A percentile compares a stretch with the other conserved stretches of the same genome.
Conservation (phyloP, 1,140 invertebrate genomes). For the Pissodes strobi region DNA sequence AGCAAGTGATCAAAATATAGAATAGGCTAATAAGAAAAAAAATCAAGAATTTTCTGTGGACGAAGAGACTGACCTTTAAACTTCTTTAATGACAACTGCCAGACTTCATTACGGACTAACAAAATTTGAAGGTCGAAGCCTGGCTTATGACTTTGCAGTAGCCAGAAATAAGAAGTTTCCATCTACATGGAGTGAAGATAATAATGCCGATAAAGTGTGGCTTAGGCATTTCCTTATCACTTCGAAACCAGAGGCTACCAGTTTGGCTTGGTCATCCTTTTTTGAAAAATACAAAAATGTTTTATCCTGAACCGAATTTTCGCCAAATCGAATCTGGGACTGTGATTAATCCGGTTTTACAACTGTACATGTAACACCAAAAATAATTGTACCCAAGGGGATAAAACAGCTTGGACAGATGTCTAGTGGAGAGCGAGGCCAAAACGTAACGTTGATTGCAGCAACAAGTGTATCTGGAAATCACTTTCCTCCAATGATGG, state of each 20-base stretch:
- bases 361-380: slow-evolving; percentile 39
- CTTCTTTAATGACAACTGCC: slow-evolving; percentile 6
- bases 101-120: slow-evolving; percentile 34
- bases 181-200: slow-evolving; percentile 15
- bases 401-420: slow-evolving; percentile 50
- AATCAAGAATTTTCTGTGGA: too few relatives aligned
- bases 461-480: slow-evolving; percentile 51
- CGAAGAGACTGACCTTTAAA: too few relatives aligned
- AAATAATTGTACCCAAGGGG: slow-evolving; percentile 42
- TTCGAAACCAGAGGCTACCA: slow-evolving; percentile 42
- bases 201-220: slow-evolving; percentile 36
- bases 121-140: slow-evolving; percentile 19
- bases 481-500: slow-evolving; percentile 52
- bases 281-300: slow-evolving; percentile 34
- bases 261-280: slow-evolving; percentile 37
- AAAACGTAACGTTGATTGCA: slow-evolving; percentile 44
- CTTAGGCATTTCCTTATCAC: slow-evolving; percentile 35
- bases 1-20: too few relatives aligned
- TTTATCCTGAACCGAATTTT: slow-evolving; percentile 44
- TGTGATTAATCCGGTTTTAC: slow-evolving; percentile 38
- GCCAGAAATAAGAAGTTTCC: slow-evolving; percentile 7
- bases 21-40: too few relatives aligned
- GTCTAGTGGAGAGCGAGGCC: slow-evolving; percentile 50
- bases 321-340: slow-evolving; percentile 38
- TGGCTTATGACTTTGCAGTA: slow-evolving; percentile 34